Conservation (phyloP, 2,797 vertebrate species). For the Lagodon rhomboides region DNA sequence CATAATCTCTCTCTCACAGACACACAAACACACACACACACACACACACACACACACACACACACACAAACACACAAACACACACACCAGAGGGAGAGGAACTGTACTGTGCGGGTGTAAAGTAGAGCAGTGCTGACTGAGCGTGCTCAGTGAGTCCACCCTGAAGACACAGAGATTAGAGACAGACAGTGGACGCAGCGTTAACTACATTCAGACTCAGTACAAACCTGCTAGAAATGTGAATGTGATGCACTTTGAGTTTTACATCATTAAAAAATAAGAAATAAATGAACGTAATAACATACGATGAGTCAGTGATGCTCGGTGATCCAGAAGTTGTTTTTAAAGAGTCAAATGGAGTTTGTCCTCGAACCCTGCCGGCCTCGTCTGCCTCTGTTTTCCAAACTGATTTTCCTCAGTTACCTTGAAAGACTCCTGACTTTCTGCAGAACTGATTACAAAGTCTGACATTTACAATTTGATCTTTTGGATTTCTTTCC, state of each 20-base stretch:
- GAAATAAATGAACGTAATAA: not conserved
- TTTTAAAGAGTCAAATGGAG: not conserved
- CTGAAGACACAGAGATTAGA: slow-evolving; percentile 18
- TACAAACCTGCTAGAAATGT: no score
- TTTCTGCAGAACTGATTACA: not conserved
- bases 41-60: slow-evolving; percentile 2
- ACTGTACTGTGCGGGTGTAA: not conserved
- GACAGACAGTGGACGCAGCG: not conserved
- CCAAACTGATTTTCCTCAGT: not conserved
- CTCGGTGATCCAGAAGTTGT: not conserved
- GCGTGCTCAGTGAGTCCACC: slow-evolving; percentile 16
- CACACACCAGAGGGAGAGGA: not conserved
- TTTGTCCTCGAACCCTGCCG: not conserved
- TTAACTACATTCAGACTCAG: not conserved
- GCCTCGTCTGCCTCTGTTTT: not conserved
- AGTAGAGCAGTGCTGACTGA: slow-evolving; percentile 29
- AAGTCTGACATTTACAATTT: slow-evolving; percentile 39
- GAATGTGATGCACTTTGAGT: not conserved
- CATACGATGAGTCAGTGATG: not conserved
- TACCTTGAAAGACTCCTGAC: slow-evolving; percentile 24
- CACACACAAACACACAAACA: not conserved
- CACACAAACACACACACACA: slow-evolving; percentile 1
- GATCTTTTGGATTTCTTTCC: slow-evolving; percentile 2
- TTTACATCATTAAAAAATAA: not conserved
- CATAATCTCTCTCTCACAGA: not conserved